A percentile compares a stretch with the other conserved stretches of the same genome.
These are phyloP conservation scores for Drosophila carrolli DNA, from an alignment of 1,140 invertebrate species.

Conservation along the genomic window DNA sequence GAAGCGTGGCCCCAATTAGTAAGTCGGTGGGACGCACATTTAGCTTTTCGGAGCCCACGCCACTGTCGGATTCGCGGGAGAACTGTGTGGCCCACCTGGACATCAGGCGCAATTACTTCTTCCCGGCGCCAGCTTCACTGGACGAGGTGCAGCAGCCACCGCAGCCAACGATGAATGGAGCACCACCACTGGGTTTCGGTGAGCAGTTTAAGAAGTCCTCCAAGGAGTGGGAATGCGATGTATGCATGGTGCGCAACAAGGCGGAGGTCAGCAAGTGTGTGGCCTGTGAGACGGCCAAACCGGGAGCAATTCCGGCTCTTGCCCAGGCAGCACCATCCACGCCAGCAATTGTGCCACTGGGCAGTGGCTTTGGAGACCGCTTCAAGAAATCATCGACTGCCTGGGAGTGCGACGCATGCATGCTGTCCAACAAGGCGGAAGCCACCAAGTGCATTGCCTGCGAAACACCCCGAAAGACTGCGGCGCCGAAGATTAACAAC, in stretches of 20 bases:
- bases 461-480: conserved; percentile 27
- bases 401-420: conserved; percentile 89
- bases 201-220: conserved; percentile 85
- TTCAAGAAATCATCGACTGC: conserved; percentile 85
- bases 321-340: background rate
- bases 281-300: conserved; percentile 86
- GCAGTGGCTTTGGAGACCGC: conserved; percentile 84
- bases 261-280: conserved; percentile 86
- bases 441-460: conserved; percentile 87
- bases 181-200: conserved; percentile 77
- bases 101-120: conserved; percentile 9
- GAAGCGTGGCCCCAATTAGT: background rate
- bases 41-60: conserved; percentile 21
- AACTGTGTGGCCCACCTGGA: background rate
- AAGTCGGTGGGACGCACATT: conserved; percentile 6
- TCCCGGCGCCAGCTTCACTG: conserved; percentile 13
- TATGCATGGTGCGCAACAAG: conserved; percentile 88
- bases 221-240: conserved; percentile 88
- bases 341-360: background rate
- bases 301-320: background rate
- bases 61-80: background rate
- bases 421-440: conserved; percentile 87
- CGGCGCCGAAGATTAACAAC: background rate
- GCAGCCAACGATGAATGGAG: conserved; percentile 14
- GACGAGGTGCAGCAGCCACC: background rate